A percentile compares a stretch with the other conserved stretches of the same genome.
Conservation (phyloP, 1,140 invertebrate species). For the Polypedilum vanderplanki region DNA sequence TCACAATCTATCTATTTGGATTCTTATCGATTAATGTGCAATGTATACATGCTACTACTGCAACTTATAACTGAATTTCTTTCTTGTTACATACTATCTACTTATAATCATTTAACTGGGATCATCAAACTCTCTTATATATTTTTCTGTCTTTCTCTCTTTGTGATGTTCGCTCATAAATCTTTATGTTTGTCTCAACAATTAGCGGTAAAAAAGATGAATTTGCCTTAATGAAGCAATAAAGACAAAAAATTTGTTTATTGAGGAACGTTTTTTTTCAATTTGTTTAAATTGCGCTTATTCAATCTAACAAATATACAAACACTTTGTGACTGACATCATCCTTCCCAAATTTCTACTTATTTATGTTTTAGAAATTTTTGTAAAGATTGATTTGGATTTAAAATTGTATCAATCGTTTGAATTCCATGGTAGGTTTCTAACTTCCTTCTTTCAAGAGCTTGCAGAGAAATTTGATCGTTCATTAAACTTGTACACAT, state of each 20-base stretch:
- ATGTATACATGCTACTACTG: too few relatives aligned
- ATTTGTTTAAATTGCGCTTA: neutral
- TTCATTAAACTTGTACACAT: neutral
- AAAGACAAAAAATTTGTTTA: neutral
- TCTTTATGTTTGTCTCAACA: conserved; percentile 18
- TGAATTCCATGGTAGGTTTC: neutral
- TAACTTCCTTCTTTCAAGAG: neutral
- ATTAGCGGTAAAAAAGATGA: conserved; percentile 12
- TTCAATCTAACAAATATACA: neutral
- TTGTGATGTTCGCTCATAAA: neutral
- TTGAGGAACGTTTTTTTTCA: neutral
- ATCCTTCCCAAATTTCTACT: neutral
- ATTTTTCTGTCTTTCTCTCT: too few relatives aligned
- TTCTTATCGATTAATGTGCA: neutral
- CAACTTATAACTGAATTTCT: too few relatives aligned
- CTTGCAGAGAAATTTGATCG: neutral
- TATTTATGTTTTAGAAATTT: neutral
- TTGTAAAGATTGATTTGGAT: neutral
- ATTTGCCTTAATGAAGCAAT: neutral
- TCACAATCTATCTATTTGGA: neutral
- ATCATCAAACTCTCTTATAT: too few relatives aligned
- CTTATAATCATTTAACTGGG: too few relatives aligned
- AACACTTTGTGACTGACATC: neutral
- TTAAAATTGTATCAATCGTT: neutral
- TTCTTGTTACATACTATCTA: too few relatives aligned